These are phyloP conservation scores for Cremastobaeus sp. DNA, from an alignment of 2,888 invertebrate genomes.

Conservation along the genomic window DNA sequence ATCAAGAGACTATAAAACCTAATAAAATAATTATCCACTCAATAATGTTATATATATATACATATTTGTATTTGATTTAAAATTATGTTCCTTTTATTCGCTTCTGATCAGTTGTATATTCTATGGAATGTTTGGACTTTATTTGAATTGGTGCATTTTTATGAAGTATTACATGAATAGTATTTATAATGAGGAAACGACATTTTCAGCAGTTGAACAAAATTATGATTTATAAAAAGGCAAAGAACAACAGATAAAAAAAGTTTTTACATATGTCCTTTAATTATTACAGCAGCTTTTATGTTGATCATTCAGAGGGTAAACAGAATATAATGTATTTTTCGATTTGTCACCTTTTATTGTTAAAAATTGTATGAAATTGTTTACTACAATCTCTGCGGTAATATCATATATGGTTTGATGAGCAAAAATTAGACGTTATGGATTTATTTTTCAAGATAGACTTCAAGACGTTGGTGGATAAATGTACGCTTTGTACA, in stretches of 20 bases:
- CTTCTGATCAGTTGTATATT: slow-evolving; percentile 43
- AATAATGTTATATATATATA: neutral
- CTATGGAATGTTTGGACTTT: slow-evolving; percentile 39
- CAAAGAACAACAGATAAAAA: too few species aligned
- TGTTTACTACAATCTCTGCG: slow-evolving; percentile 96
- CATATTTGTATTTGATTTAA: slow-evolving; percentile 7
- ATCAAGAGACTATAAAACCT: slow-evolving; percentile 15
- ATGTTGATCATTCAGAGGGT: too few species aligned
- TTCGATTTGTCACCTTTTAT: too few species aligned
- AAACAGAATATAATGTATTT: too few species aligned
- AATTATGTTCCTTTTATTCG: slow-evolving; percentile 10
- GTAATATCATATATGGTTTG: slow-evolving; percentile 99
- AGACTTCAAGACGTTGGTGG: slow-evolving; percentile 99
- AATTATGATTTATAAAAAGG: slow-evolving; percentile 20
- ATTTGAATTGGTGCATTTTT: slow-evolving; percentile 37
- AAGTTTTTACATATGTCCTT: too few species aligned
- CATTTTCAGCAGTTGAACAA: slow-evolving; percentile 18
- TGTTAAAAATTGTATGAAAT: slow-evolving; percentile 29
- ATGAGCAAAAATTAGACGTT: slow-evolving; percentile 98
- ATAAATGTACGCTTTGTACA: slow-evolving; percentile 96
- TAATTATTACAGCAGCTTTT: too few species aligned
- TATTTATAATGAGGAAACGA: slow-evolving; percentile 33
- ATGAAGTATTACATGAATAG: slow-evolving; percentile 38
- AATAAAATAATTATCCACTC: neutral
- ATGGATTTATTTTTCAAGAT: slow-evolving; percentile 99